Evolutionary conservation across 2,797 vertebrate species (phyloP).

Genomic region (Chrosomus eos): DNA sequence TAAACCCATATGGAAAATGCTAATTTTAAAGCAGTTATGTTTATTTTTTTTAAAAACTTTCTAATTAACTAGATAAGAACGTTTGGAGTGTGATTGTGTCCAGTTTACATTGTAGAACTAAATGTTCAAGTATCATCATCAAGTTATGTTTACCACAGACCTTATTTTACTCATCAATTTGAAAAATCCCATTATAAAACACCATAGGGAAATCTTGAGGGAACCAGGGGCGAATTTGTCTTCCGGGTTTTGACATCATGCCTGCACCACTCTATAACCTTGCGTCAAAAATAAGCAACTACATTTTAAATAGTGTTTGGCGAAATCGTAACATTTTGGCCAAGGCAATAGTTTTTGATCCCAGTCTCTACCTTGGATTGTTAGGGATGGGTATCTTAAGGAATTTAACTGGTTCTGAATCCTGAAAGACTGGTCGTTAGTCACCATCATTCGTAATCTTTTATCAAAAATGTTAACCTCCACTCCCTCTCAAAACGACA

Average conservation of each 20-base stretch:
- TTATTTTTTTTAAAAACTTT: not conserved
- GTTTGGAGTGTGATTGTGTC: not conserved
- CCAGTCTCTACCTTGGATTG: not conserved
- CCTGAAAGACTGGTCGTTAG: not conserved
- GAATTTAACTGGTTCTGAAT: not conserved
- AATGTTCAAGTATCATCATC: not conserved
- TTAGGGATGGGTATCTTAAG: not conserved
- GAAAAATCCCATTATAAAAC: not conserved
- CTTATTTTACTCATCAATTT: not conserved
- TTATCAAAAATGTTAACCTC: too few relatives aligned
- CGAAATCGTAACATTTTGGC: not conserved
- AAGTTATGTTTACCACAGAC: not conserved
- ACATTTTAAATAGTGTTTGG: not conserved
- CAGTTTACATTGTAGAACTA: not conserved
- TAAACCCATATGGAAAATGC: not conserved
- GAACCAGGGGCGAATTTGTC: not conserved
- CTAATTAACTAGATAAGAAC: not conserved
- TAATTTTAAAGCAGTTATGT: not conserved
- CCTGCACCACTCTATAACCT: not conserved
- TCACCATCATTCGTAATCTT: too few relatives aligned
- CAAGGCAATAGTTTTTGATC: not conserved
- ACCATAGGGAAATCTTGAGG: not conserved
- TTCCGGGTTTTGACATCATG: not conserved
- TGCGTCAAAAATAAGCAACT: not conserved
- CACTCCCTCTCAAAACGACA: too few relatives aligned